Base-by-base conservation (phyloP, 2,888 invertebrate species). In the Dugesia japonica region DNA sequence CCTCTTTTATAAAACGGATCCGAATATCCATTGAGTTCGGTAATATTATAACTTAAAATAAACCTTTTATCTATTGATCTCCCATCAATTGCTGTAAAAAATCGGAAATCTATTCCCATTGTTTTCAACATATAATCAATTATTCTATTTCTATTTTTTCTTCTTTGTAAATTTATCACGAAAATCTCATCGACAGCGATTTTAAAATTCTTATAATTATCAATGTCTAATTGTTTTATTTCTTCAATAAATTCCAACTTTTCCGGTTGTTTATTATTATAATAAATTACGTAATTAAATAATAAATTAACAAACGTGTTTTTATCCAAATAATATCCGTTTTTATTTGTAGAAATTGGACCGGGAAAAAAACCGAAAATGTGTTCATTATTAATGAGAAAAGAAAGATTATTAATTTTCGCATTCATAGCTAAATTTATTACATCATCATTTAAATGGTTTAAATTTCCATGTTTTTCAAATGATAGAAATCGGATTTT, bases 371-470 rank as follows among this genome's bases (percentile, higher is more conserved):
- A 92, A 0, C 97, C 97, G 84, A 90, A 95, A 0, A 87, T 81
- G 31, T 89, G 1, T 71, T 75, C 20, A 74, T 76, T 76, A 31
- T 76, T 74, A 1, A 76, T 33, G 23, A 28, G 76, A 1, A 76
- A 23, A 7, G 28, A 28, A n/a, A 72, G 7, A 88, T 89, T 87
- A 79, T 88, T 87, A 78, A 85, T 86, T 81, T 89, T 89, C 0
- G 92, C 92, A 72, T 90, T 90, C 15, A 90, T 84, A 1, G 94
- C 94, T 86, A 97, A 94, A 0, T 90, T 88, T 79, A 95, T 93
- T 74, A 94, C 92, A 83, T 95, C 95, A 85, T 95, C 94, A 0
- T 88, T 86, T 0, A 92, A 91, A 0, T 92, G 92, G 76, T 88
- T 84, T 74, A 84, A 84, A 80, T 82, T 81, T 0, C 89, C 81